Evolutionary conservation across 2,888 invertebrate species (phyloP), one percentile per base, ranked within the genome.

Genomic region (Aspidapion aeneum): DNA sequence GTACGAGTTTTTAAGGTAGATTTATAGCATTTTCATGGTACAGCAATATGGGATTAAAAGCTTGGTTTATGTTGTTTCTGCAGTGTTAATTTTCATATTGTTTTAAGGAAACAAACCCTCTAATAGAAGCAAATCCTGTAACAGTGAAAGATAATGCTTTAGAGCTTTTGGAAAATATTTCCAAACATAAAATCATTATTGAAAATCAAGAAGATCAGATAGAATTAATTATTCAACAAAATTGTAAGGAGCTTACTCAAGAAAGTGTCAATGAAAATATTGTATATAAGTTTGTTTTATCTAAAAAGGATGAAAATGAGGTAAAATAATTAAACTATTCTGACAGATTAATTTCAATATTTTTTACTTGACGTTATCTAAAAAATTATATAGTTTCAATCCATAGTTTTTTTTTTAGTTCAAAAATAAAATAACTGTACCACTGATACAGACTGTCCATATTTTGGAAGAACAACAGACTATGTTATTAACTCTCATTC

Each of bases 401-500:
- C n/a, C n/a, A n/a, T 58, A 18, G 2, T 18, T 7, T 16, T 58
- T 3, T 5, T 57, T 64, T 55, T 64, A 69, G 71, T 71, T 73
- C 64, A 66, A 62, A 55, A 72, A 74, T 66, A 73, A 76, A 69
- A 63, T 81, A 12, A 79, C 78, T 3, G 65, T 74, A 18, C 77
- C 80, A 54, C 67, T 80, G 21, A 68, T 85, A 16, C 77, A 77
- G 70, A 80, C 80, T 16, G 72, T 85, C 18, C 74, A 79, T 64
- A 80, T 83, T 68, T 78, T 85, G 57, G 80, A 80, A 62, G 71
- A 74, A 20, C 82, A 83, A 69, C 79, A 85, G 69, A 70, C 71
- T 56, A 77, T 80, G 63, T 71, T 86, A 18, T 75, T 81, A 62
- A 70, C 74, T 48, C 69, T 82, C 22, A 66, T 87, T 22, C 74